A percentile compares a stretch with the other conserved stretches of the same genome.
phyloP scores from a whole-genome alignment of 2,113 vertebrate species.

The Odocoileus hemionus region DNA sequence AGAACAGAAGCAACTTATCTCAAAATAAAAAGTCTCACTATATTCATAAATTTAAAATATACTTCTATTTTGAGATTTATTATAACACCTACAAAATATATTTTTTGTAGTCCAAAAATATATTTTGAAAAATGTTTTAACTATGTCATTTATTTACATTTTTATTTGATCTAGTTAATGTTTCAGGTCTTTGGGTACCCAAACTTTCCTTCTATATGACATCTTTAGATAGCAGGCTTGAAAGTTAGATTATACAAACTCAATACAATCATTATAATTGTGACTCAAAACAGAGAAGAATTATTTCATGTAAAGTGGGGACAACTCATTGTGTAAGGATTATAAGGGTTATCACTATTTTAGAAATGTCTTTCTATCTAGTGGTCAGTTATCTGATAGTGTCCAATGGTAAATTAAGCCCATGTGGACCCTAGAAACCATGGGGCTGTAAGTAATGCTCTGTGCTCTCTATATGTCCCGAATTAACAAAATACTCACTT shows the following conservation, averaged over 20 bases:
- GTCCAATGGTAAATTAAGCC: neutral
- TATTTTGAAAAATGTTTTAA: neutral
- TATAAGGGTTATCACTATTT: neutral
- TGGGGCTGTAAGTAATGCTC: neutral
- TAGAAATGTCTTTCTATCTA: neutral
- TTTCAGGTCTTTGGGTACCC: neutral
- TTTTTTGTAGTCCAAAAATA: neutral
- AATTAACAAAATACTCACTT: neutral
- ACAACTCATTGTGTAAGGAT: neutral
- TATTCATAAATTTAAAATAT: neutral
- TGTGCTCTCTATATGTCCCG: neutral
- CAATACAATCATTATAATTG: neutral
- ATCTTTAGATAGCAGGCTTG: neutral
- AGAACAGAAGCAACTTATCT: neutral
- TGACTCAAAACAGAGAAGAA: neutral
- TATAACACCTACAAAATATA: neutral
- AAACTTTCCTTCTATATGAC: neutral
- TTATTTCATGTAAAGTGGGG: neutral
- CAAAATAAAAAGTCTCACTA: neutral
- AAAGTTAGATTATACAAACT: neutral
- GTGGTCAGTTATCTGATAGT: neutral
- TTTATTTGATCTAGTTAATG: neutral
- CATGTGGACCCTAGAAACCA: neutral
- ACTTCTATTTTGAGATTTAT: neutral
- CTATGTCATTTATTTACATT: neutral